Conservation (phyloP, 1,140 invertebrate genomes). For the Trialeurodes vaporariorum region DNA sequence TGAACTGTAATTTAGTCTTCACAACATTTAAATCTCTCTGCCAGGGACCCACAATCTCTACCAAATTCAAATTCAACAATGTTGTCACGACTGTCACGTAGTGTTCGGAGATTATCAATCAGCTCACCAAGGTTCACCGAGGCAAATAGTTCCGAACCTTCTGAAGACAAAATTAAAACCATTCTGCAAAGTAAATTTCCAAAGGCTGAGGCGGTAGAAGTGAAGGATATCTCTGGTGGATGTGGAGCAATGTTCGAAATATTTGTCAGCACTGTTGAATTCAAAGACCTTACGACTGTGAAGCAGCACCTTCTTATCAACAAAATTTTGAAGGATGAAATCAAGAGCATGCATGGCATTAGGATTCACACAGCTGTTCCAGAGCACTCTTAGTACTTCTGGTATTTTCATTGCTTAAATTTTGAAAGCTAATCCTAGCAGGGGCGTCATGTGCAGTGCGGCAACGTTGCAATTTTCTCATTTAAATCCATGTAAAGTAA, state of each 20-base stretch:
- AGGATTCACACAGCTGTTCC: constrained; percentile 48
- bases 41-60: too few species aligned
- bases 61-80: too few species aligned
- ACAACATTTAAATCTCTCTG: too few species aligned
- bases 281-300: constrained; percentile 58
- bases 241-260: constrained; percentile 85
- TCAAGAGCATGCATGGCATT: constrained; percentile 74
- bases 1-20: too few species aligned
- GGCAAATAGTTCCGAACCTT: neutral
- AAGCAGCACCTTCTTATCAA: constrained; percentile 74
- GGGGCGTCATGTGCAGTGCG: too few species aligned
- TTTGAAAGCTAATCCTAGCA: too few species aligned
- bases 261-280: constrained; percentile 58
- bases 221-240: constrained; percentile 64
- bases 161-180: constrained; percentile 11
- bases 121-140: neutral
- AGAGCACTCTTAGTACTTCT: too few species aligned
- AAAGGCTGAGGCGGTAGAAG: constrained; percentile 49
- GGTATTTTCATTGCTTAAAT: too few species aligned
- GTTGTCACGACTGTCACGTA: neutral
- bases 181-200: constrained; percentile 39
- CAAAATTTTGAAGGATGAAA: constrained; percentile 60
- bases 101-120: neutral
- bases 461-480: too few species aligned
- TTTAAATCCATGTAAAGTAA: too few species aligned